These are phyloP conservation scores for Leptatherina wallacei DNA, from an alignment of 2,797 vertebrate genomes.

Conservation along the genomic window DNA sequence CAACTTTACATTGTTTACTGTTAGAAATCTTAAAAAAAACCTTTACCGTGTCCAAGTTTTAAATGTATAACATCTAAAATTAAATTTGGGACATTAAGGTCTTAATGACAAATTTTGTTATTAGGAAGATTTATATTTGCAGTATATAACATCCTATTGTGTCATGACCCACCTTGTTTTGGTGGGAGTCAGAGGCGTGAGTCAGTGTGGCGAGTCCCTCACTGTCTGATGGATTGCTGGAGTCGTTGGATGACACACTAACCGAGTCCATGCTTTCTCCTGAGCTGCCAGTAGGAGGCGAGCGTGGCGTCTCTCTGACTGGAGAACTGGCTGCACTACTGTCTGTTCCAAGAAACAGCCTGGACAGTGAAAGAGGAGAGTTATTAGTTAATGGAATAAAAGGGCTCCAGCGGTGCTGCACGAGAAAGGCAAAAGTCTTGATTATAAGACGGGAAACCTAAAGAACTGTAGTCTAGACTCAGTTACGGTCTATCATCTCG, in stretches of 20 bases:
- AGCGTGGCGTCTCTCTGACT: slow-evolving; percentile 86
- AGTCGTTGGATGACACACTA: slow-evolving; percentile 93
- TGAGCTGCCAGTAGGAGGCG: slow-evolving; percentile 88
- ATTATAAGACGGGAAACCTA: background rate
- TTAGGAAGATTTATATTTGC: background rate
- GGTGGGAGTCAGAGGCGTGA: slow-evolving; percentile 80
- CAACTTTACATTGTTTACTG: background rate
- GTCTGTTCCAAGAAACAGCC: slow-evolving; percentile 90
- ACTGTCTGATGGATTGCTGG: slow-evolving; percentile 87
- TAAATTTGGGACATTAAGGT: background rate
- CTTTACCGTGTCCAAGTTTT: background rate
- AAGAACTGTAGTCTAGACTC: background rate
- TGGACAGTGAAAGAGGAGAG: slow-evolving; percentile 59
- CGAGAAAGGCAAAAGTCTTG: background rate
- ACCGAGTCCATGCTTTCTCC: slow-evolving; percentile 94
- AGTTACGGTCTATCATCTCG: background rate
- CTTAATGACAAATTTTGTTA: background rate
- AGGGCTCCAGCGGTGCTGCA: slow-evolving; percentile 5
- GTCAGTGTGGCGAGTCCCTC: slow-evolving; percentile 80
- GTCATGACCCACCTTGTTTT: slow-evolving; percentile 86
- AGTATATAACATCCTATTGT: too few relatives aligned
- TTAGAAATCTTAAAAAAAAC: background rate
- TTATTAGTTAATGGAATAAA: slow-evolving; percentile 49
- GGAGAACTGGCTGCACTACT: slow-evolving; percentile 81
- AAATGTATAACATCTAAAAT: background rate